A percentile compares a stretch with the other conserved stretches of the same genome.
phyloP scores from a whole-genome alignment of 2,888 invertebrate genomes.

The Acanthosepion esculentum region DNA sequence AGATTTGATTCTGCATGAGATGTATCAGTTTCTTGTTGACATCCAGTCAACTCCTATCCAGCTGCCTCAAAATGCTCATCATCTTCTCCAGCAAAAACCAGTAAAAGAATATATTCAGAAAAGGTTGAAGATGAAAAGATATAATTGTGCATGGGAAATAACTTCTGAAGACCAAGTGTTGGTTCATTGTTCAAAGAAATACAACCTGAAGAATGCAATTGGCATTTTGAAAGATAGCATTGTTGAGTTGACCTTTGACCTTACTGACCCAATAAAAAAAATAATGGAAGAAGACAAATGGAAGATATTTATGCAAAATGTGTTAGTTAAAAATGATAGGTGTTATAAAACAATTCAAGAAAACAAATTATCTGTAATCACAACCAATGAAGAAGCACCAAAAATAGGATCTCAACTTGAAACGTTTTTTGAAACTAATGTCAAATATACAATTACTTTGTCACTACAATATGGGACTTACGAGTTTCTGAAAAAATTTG shows the following conservation, averaged over 20 bases:
- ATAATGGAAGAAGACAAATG: background rate
- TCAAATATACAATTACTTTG: conserved; percentile 49
- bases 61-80: too few relatives aligned
- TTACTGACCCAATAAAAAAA: background rate
- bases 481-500: conserved; percentile 52
- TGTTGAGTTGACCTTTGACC: background rate
- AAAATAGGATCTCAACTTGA: conserved; percentile 47
- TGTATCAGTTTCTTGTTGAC: too few relatives aligned
- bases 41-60: too few relatives aligned
- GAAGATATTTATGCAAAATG: background rate
- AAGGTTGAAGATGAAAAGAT: background rate
- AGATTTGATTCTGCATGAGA: too few relatives aligned
- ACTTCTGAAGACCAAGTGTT: background rate
- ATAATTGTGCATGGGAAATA: background rate
- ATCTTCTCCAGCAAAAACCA: background rate
- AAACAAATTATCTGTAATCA: background rate
- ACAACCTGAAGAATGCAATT: background rate
- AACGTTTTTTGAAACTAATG: conserved; percentile 53
- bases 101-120: background rate
- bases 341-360: background rate
- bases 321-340: background rate
- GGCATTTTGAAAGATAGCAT: background rate
- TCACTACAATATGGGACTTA: conserved; percentile 49
- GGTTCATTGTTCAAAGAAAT: background rate
- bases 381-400: background rate